These are phyloP conservation scores for Pteropus alecto DNA, from an alignment of 2,113 vertebrate species.

Conservation along the genomic window DNA sequence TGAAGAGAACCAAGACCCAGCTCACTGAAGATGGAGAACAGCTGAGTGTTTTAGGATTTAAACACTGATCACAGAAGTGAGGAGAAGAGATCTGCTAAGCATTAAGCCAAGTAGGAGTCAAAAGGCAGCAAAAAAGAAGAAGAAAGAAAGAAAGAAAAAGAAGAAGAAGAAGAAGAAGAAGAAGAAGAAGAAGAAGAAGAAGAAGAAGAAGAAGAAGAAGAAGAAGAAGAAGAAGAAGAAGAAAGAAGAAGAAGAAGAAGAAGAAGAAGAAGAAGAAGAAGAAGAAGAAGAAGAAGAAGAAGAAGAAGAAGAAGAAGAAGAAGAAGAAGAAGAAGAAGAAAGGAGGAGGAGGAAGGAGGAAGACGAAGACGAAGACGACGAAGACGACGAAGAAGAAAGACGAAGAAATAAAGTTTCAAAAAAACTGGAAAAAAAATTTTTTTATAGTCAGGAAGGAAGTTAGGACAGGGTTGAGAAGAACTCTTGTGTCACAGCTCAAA, in stretches of 20 bases:
- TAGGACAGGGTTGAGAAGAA: background rate
- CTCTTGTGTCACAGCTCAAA: background rate
- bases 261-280: too few species aligned
- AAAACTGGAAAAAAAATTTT: background rate
- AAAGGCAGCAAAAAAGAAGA: background rate
- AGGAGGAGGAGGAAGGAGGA: too few species aligned
- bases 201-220: too few species aligned
- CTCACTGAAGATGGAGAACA: background rate
- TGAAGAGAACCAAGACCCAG: background rate
- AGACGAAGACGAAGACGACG: accelerated
- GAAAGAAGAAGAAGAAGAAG: too few species aligned
- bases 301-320: background rate
- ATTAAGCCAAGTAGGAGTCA: background rate
- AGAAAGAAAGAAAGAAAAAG: background rate
- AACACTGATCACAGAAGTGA: background rate
- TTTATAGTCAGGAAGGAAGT: background rate
- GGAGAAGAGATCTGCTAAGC: background rate
- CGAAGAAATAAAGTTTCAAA: background rate
- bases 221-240: background rate
- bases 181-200: too few species aligned
- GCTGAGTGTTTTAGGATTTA: background rate
- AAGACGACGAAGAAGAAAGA: background rate
- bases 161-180: too few species aligned
- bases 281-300: background rate
- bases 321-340: too few species aligned